These are phyloP conservation scores for Elephas maximus DNA, from an alignment of 2,113 vertebrate species.

Conservation along the genomic window DNA sequence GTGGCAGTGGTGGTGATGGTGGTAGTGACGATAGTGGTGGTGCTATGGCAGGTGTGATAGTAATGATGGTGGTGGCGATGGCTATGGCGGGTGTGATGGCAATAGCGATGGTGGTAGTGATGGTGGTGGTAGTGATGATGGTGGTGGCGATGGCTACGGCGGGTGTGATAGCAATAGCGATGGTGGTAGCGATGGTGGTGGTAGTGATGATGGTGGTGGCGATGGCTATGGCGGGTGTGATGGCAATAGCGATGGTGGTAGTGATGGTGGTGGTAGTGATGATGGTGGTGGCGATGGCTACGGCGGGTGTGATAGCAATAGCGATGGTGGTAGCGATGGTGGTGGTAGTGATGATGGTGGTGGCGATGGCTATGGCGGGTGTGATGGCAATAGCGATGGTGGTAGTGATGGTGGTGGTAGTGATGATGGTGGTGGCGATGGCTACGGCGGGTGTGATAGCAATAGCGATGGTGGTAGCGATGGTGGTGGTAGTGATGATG, in stretches of 20 bases:
- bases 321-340: neutral
- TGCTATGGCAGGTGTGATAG: neutral
- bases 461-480: neutral
- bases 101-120: neutral
- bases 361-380: neutral
- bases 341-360: neutral
- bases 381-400: neutral
- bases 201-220: neutral
- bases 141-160: neutral
- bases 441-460: neutral
- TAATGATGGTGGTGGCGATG: neutral
- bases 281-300: neutral
- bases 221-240: neutral
- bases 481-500: neutral
- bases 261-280: no score
- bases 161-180: no score
- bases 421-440: neutral
- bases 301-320: neutral
- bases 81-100: neutral
- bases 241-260: neutral
- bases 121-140: neutral
- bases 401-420: neutral
- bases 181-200: neutral
- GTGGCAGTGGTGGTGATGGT: neutral
- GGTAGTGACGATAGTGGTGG: neutral